phyloP scores from a whole-genome alignment of 2,113 vertebrate genomes.

The Tenrec ecaudatus region DNA sequence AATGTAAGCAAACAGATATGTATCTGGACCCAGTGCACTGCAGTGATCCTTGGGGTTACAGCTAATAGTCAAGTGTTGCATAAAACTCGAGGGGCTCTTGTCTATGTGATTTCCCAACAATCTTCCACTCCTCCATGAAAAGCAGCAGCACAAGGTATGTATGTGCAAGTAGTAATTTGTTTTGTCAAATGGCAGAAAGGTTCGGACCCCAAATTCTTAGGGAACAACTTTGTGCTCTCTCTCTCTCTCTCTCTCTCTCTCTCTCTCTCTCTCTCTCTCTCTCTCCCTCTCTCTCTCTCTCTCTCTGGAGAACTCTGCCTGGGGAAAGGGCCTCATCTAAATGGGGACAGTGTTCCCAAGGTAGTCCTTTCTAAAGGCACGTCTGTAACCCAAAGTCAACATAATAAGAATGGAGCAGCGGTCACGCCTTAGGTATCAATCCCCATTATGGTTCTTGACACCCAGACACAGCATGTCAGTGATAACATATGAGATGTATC shows the following conservation, averaged over 20 bases:
- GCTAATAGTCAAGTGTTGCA: neutral
- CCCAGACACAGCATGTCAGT: neutral
- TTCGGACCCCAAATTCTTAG: conserved; percentile 18
- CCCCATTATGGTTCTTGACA: neutral
- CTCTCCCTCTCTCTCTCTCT: too few relatives aligned
- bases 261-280: too few relatives aligned
- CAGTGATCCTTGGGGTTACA: neutral
- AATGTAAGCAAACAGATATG: too few relatives aligned
- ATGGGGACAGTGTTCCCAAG: neutral
- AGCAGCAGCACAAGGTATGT: neutral
- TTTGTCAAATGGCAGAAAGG: neutral
- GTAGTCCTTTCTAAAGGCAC: neutral
- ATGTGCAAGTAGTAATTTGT: neutral
- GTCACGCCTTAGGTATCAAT: neutral
- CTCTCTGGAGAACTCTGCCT: conserved; percentile 38
- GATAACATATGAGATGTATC: neutral
- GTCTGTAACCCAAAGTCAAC: neutral
- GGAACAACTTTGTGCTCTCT: neutral
- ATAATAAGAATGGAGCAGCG: conserved; percentile 1
- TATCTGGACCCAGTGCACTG: neutral
- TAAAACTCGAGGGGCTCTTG: neutral
- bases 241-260: too few relatives aligned
- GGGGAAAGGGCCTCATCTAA: neutral
- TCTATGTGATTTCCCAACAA: neutral
- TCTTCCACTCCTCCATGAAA: conserved; percentile 18